A percentile compares a stretch with the other conserved stretches of the same genome.
Evolutionary conservation across 2,888 invertebrate genomes (phyloP).

Genomic region (Melinaea menophilus): DNA sequence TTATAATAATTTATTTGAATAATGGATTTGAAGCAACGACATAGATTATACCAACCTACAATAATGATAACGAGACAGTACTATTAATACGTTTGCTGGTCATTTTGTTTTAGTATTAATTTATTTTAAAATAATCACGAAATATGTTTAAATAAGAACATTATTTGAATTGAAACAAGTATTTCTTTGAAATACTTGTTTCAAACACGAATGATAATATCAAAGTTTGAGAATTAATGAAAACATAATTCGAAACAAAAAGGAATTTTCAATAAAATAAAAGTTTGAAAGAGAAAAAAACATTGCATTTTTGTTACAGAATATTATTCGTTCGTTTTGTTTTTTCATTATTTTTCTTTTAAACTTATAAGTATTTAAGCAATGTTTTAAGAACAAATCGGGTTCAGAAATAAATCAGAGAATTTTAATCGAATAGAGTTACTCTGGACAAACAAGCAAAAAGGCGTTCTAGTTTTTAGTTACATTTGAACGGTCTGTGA

Average conservation of each 20-base stretch:
- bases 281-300: conserved; percentile 24
- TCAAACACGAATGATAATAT: conserved; percentile 19
- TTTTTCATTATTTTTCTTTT: too few species aligned
- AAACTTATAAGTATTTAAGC: conserved; percentile 30
- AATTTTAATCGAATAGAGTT: conserved; percentile 46
- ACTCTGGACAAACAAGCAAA: conserved; percentile 51
- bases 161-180: too few species aligned
- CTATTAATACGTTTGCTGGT: not conserved
- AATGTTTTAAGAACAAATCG: conserved; percentile 39
- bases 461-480: conserved; percentile 62
- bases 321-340: too few species aligned
- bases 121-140: not conserved
- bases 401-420: conserved; percentile 46
- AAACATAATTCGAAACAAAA: conserved; percentile 26
- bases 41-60: conserved; percentile 33
- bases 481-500: conserved; percentile 54
- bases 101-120: not conserved
- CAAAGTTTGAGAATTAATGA: conserved; percentile 15
- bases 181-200: too few species aligned
- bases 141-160: not conserved
- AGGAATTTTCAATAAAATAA: conserved; percentile 30
- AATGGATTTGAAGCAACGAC: conserved; percentile 52
- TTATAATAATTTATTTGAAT: conserved; percentile 32
- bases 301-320: too few species aligned
- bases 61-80: conserved; percentile 1